These are phyloP conservation scores for Henicopernis longicauda DNA, from an alignment of 2,113 vertebrate species.

Conservation along the genomic window DNA sequence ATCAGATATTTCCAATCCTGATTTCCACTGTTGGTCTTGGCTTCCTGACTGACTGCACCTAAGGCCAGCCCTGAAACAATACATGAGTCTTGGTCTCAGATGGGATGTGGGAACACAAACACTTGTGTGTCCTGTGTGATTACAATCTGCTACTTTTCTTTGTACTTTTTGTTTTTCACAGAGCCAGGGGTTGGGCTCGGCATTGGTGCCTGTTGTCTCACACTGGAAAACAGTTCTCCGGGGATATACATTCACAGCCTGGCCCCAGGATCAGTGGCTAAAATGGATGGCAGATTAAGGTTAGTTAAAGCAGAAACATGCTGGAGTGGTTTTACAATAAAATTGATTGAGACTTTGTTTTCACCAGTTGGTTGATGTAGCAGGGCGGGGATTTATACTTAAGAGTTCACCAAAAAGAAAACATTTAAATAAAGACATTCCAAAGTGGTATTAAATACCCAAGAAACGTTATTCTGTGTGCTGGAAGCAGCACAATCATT, in stretches of 20 bases:
- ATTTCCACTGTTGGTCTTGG: conserved; percentile 20
- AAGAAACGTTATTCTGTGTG: neutral
- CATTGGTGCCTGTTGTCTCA: conserved; percentile 91
- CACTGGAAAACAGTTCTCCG: conserved; percentile 83
- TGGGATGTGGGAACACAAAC: conserved; percentile 40
- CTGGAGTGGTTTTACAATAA: neutral
- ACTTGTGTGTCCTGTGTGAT: neutral
- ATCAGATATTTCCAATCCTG: conserved; percentile 15
- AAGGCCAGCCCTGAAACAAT: conserved; percentile 48
- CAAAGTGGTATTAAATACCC: neutral
- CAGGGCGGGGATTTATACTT: neutral
- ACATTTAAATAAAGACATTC: neutral
- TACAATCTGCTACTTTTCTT: neutral
- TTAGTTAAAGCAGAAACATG: conserved; percentile 54
- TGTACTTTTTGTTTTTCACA: conserved; percentile 58
- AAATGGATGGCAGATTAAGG: conserved; percentile 95
- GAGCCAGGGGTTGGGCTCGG: conserved; percentile 91
- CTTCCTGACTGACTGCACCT: conserved; percentile 32
- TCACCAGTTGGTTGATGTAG: neutral
- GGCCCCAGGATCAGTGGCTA: conserved; percentile 91
- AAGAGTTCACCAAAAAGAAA: neutral
- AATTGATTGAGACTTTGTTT: neutral
- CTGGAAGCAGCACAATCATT: neutral
- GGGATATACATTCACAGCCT: conserved; percentile 96
- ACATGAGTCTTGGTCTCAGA: neutral